Conservation (phyloP, 37 sponge, comb jelly and placozoan species). For the Ephydatia muelleri region DNA sequence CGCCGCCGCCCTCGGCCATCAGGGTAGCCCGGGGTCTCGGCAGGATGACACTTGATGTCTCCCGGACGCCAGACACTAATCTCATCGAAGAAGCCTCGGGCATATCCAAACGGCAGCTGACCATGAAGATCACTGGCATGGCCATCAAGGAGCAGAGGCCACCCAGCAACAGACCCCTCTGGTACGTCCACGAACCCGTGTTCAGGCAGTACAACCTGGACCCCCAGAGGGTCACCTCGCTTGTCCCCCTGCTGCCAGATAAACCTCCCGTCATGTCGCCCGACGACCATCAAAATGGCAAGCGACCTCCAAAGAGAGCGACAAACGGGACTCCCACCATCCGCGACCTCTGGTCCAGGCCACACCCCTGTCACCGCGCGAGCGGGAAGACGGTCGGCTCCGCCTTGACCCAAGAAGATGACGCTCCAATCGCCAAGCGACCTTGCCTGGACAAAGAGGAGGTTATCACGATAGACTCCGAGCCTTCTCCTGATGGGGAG, state of each 20-base stretch:
- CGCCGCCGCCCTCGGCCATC: not conserved
- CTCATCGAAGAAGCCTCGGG: conserved; percentile 28
- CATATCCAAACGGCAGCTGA: conserved; percentile 86
- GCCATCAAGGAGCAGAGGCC: conserved; percentile 68
- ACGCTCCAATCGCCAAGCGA: not conserved
- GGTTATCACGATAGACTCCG: not conserved
- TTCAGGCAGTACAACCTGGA: conserved; percentile 53
- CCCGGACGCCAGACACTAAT: not conserved
- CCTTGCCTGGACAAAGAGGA: not conserved
- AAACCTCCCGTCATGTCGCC: not conserved
- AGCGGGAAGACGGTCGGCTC: not conserved
- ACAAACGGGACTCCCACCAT: not conserved
- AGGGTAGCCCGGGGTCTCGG: not conserved
- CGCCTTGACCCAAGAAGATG: not conserved
- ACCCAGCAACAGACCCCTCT: conserved; percentile 24
- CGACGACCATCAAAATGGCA: not conserved
- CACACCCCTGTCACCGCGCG: too few relatives aligned
- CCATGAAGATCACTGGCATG: conserved; percentile 63
- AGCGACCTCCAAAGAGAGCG: not conserved
- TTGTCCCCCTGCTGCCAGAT: not conserved
- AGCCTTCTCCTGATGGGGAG: not conserved
- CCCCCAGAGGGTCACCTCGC: not conserved
- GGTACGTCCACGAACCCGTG: conserved; percentile 60
- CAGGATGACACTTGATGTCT: not conserved
- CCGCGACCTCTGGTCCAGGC: not conserved